These are phyloP conservation scores for Lycia hirtaria DNA, from an alignment of 2,888 invertebrate genomes.

Conservation along the genomic window DNA sequence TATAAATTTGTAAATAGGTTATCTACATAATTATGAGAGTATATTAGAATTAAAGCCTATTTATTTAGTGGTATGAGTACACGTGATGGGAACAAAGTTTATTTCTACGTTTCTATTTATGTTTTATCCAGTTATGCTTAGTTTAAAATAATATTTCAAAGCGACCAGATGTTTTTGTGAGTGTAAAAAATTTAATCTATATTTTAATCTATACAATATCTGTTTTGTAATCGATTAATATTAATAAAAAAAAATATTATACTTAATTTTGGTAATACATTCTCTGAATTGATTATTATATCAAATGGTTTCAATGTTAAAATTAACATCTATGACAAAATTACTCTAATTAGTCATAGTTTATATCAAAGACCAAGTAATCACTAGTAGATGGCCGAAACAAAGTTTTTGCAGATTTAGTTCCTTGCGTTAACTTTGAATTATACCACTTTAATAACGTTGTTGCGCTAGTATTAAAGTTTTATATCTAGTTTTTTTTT, in stretches of 20 bases:
- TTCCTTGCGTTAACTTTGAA: background rate
- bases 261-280: no score
- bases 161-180: no score
- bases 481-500: background rate
- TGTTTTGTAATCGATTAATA: background rate
- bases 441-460: background rate
- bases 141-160: background rate
- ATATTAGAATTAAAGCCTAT: slow-evolving; percentile 57
- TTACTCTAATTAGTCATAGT: slow-evolving; percentile 1
- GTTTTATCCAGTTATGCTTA: background rate
- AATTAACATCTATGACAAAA: slow-evolving; percentile 12
- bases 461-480: background rate
- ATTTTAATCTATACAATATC: no score
- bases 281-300: background rate
- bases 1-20: slow-evolving; percentile 74
- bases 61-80: slow-evolving; percentile 65
- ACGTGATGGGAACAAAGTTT: slow-evolving; percentile 79
- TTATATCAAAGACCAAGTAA: slow-evolving; percentile 5
- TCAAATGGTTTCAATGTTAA: background rate
- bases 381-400: background rate
- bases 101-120: slow-evolving; percentile 45
- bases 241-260: background rate
- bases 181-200: no score
- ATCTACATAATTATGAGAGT: slow-evolving; percentile 62
- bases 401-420: background rate